Base-by-base conservation (phyloP, 2,113 vertebrate species). In the Rattus norvegicus region DNA sequence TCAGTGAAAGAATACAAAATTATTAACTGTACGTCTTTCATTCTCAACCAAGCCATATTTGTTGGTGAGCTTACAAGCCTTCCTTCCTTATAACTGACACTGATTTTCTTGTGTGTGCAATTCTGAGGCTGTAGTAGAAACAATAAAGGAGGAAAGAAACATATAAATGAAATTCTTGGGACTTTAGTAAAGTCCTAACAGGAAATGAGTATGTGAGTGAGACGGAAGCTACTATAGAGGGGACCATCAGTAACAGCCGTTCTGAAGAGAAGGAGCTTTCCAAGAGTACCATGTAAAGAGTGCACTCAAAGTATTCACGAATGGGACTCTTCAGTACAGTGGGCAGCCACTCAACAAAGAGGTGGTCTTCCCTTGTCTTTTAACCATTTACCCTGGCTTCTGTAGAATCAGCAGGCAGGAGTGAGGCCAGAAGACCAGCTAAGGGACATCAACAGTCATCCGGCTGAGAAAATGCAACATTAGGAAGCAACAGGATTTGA, bases 21-120 rank as follows among this genome's bases (percentile, higher is more conserved):
- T 83, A 63, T 59, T 63, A 83, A 88, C 36, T 61, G 9, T 43
- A 49, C 89, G n/a, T 75, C 28, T 75, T 85, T 30, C 30, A 93
- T n/a, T 75, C n/a, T 76, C 84, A 94, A 59, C 39, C 77, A 88
- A 95, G 84, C 11, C 85, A 30, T 70, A 85, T 84, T 95, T 85
- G 43, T 95, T 67, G 30, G 80, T 39, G 39, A n/a, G 28, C 2
- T 75, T 90, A 93, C 8, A 88, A 65, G 59, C 63, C 30, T 96
- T 95, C n/a, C 59, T 88, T 87, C 36, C 7, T 16, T 30, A 52
- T 59, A 93, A 83, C 8, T 80, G 96, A 92, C 49, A 79, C 36
- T 2, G 65, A 67, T 85, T 54, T 73, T 59, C 30, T 59, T 77
- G 28, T 83, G 8, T 80, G 54, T 43, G 43, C 43, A 43, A 43